Conservation (phyloP, 2,113 vertebrate genomes). For the Nanorana parkeri region DNA sequence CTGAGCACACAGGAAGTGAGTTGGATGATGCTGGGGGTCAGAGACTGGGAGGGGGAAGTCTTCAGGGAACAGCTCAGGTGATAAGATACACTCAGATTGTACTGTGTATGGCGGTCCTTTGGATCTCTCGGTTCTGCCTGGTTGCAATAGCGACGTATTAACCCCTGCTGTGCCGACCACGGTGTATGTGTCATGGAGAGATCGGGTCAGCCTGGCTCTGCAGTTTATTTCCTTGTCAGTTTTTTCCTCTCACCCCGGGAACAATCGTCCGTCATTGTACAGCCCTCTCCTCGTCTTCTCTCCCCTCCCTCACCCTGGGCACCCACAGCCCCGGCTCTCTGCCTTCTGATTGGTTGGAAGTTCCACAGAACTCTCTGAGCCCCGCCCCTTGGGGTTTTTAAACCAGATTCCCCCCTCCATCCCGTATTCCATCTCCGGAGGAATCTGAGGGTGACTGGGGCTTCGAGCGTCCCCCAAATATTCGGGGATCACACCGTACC, state of each 20-base stretch:
- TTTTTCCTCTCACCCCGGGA: neutral
- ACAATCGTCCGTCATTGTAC: neutral
- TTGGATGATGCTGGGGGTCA: too few relatives aligned
- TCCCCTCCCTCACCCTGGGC: neutral
- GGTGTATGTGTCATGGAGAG: too few relatives aligned
- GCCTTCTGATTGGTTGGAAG: constrained; percentile 10
- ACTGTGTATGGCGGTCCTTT: too few relatives aligned
- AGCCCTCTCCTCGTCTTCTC: neutral
- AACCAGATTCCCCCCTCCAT: neutral
- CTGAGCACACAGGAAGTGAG: too few relatives aligned
- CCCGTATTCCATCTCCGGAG: constrained; percentile 23
- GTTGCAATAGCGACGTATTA: too few relatives aligned
- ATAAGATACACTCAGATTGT: too few relatives aligned
- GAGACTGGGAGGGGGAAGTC: too few relatives aligned
- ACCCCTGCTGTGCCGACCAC: too few relatives aligned
- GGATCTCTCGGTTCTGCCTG: too few relatives aligned
- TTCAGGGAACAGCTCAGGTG: too few relatives aligned
- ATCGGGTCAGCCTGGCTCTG: too few relatives aligned
- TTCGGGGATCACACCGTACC: constrained; percentile 15
- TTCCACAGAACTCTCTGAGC: neutral
- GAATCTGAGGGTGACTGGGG: constrained; percentile 19
- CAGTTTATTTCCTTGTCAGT: too few relatives aligned
- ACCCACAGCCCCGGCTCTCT: constrained; percentile 1
- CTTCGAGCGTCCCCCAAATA: neutral
- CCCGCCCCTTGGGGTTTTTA: constrained; percentile 38